Base-by-base conservation (phyloP, 2,888 invertebrate genomes). In the Leptinotarsa peninsularis region DNA sequence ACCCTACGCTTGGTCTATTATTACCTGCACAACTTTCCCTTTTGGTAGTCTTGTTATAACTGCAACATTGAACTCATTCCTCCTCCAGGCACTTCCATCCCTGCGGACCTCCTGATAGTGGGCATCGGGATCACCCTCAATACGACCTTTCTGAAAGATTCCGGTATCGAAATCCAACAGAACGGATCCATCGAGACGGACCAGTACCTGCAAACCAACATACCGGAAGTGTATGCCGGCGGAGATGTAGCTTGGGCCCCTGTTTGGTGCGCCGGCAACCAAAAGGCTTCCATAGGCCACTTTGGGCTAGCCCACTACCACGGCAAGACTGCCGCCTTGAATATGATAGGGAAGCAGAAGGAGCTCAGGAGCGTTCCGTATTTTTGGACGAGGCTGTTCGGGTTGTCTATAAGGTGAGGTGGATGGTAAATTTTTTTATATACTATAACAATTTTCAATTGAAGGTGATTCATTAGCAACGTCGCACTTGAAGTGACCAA, bases 201-300 rank as follows among this genome's bases (percentile, higher is more conserved):
- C 83, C 90, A 95, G 90, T 92, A 92, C 84, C 89, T 98, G 83
- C 92, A 94, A 89, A 96, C 96, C 0, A 96, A 93, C 82, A 87
- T 94, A 15, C 90, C 91, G 63, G 92, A 94, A 84, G 90, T 99
- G 1, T 99, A 92, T 87, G 98, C 95, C 17, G 98, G 96, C 50
- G 99, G 99, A 4, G 99, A 99, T 86, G 95, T 98, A 78, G 97
- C 96, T 0, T 91, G 93, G 83, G 97, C 97, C 67, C 98, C 98
- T 0, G 93, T 98, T 4, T 93, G 92, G 83, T 90, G 91, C 0
- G 88, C 90, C 69, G 89, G 90, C 60, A 91, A 92, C 81, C 85
- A 89, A 75, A 90, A 91, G 66, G 92, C 93, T 77, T 91, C 93
- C 67, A 95, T 98, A 81, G 97, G 83, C 3, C 99, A 99, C 87